Percentiles rank a stretch among this genome's conserved stretches.
Conservation (phyloP, 1,140 invertebrate genomes). For the Potamilus streckersoni region DNA sequence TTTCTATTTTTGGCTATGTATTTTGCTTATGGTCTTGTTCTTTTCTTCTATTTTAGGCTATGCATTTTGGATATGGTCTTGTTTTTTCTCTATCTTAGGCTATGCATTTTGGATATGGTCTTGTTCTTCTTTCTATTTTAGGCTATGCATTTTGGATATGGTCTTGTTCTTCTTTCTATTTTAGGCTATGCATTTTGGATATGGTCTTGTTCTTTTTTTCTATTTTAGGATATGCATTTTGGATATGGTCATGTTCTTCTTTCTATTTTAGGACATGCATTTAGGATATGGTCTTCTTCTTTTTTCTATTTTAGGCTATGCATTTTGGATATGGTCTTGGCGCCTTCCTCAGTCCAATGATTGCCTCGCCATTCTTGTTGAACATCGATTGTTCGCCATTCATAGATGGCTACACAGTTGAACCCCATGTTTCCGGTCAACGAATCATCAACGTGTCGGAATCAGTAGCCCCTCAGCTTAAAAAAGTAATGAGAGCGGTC, state of each 20-base stretch:
- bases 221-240: conserved; percentile 70
- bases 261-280: too few species aligned
- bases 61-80: conserved; percentile 72
- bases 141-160: too few species aligned
- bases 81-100: conserved; percentile 64
- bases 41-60: conserved; percentile 61
- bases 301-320: conserved; percentile 65
- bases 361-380: conserved; percentile 70
- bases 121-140: conserved; percentile 48
- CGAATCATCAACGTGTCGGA: conserved; percentile 6
- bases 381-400: conserved; percentile 67
- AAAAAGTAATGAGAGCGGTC: conserved; percentile 48
- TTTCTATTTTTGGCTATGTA: too few species aligned
- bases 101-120: conserved; percentile 72
- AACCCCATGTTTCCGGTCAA: conserved; percentile 5
- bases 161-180: too few species aligned
- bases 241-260: conserved; percentile 68
- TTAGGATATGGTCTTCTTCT: too few species aligned
- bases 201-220: background rate
- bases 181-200: too few species aligned
- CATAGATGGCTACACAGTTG: conserved; percentile 51
- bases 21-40: too few species aligned
- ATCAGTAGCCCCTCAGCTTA: conserved; percentile 39
- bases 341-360: conserved; percentile 71
- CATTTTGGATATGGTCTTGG: conserved; percentile 72